Evolutionary conservation across 2,797 vertebrate species (phyloP).

Genomic region (Parauchenoglanis punctatus): DNA sequence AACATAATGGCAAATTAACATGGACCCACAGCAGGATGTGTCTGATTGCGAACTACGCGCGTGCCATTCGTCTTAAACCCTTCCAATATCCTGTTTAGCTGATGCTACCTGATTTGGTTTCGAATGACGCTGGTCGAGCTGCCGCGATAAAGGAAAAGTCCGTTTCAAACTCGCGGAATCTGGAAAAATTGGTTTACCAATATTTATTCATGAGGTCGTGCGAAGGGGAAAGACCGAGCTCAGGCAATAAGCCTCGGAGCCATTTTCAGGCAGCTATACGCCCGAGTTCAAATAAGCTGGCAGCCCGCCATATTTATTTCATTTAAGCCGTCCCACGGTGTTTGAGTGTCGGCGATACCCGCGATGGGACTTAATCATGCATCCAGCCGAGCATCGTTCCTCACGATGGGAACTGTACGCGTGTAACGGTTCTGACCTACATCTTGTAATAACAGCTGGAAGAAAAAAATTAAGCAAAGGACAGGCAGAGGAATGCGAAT

Average conservation of each 20-base stretch:
- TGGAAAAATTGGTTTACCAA: constrained; percentile 4
- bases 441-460: not conserved
- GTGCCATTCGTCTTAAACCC: not conserved
- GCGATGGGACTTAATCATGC: constrained; percentile 39
- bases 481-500: not conserved
- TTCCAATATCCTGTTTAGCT: not conserved
- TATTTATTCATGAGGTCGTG: constrained; percentile 34
- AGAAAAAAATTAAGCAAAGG: not conserved
- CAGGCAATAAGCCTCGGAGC: constrained; percentile 3
- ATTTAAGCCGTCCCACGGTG: constrained; percentile 16
- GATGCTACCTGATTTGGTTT: not conserved
- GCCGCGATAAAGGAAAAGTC: not conserved
- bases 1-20: constrained; percentile 36
- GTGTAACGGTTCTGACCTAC: not conserved
- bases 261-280: not conserved
- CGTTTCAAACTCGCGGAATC: not conserved
- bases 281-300: not conserved
- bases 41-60: not conserved
- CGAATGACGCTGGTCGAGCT: not conserved
- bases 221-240: not conserved
- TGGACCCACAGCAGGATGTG: not conserved
- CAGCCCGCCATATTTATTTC: constrained; percentile 27
- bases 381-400: constrained; percentile 24
- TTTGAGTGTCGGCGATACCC: constrained; percentile 28
- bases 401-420: not conserved